Evolutionary conservation across 2,888 invertebrate genomes (phyloP), one percentile per base, ranked within the genome.

Genomic region (Drosophila macrothrix): DNA sequence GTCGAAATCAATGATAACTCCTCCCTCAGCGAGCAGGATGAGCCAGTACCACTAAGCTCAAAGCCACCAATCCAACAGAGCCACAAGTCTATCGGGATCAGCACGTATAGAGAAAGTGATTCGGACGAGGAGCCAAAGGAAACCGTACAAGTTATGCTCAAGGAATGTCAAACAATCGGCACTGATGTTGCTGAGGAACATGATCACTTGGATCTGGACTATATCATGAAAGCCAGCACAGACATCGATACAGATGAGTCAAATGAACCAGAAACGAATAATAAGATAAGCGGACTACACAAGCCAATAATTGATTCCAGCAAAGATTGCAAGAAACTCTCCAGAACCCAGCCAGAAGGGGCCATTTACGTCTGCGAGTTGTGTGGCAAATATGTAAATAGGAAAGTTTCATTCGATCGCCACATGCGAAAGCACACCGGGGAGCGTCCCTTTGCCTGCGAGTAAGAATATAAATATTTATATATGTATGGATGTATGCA

Each of bases 351-450:
- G 0, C 33, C 43, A 10, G 62, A 71, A 46, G 31, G 37, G 9
- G 28, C 67, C 4, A 49, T 76, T 6, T 84, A 71, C 35, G 75
- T 87, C 41, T 89, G 90, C 46, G 82, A 87, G 43, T 31, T 75
- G 35, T 88, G 83, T 19, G 83, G 83, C 3, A 54, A 16, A 14
- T 74, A 88, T 69, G 63, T 70, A 3, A 74, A 73, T 9, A 73
- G 55, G 7, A 84, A 84, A 37, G 60, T 49, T 7, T 59, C 62
- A 7, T 84, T 89, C 14, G 76, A 73, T 0, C 84, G 90, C 0
- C 92, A 92, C 52, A 88, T 90, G 58, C 76, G 85, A 29, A 83
- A 90, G 39, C 92, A 92, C 72, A 83, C 88, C 10, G 92, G 90
- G 9, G 88, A 92, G 41, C 91, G 91, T 39, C 91, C 91, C 9